phyloP scores from a whole-genome alignment of 1,140 invertebrate species.

The Triops cancriformis region DNA sequence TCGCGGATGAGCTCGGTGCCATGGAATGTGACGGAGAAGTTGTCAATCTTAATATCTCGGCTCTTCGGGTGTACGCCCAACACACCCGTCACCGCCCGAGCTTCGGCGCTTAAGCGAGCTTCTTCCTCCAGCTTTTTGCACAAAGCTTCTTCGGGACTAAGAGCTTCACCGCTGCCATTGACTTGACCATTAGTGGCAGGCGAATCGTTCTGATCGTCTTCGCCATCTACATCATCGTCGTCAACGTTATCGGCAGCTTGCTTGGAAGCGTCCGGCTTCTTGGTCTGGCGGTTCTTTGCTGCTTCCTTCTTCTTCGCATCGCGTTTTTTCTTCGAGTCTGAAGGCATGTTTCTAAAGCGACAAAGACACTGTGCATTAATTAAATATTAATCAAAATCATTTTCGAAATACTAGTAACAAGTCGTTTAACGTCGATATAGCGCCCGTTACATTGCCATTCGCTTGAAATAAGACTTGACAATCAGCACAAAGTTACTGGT shows the following conservation, averaged over 20 bases:
- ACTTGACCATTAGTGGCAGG: constrained; percentile 28
- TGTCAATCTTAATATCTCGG: constrained; percentile 93
- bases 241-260: constrained; percentile 39
- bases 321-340: constrained; percentile 93
- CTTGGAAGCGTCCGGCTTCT: constrained; percentile 47
- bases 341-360: constrained; percentile 62
- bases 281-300: constrained; percentile 63
- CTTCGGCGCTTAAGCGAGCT: constrained; percentile 82
- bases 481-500: too few species aligned
- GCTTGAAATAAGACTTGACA: too few species aligned
- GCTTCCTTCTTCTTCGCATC: constrained; percentile 96
- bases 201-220: constrained; percentile 31
- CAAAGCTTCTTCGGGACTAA: constrained; percentile 55
- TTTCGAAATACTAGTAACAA: too few species aligned
- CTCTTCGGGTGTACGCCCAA: constrained; percentile 89
- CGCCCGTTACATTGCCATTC: too few species aligned
- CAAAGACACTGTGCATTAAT: not conserved
- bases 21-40: constrained; percentile 96
- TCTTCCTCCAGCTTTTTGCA: constrained; percentile 83
- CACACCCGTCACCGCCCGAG: constrained; percentile 87
- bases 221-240: constrained; percentile 40
- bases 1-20: constrained; percentile 92
- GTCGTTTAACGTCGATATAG: too few species aligned
- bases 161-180: constrained; percentile 33
- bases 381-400: not conserved